These are phyloP conservation scores for Scaptomyza hsui DNA, from an alignment of 1,140 invertebrate species.

Conservation along the genomic window DNA sequence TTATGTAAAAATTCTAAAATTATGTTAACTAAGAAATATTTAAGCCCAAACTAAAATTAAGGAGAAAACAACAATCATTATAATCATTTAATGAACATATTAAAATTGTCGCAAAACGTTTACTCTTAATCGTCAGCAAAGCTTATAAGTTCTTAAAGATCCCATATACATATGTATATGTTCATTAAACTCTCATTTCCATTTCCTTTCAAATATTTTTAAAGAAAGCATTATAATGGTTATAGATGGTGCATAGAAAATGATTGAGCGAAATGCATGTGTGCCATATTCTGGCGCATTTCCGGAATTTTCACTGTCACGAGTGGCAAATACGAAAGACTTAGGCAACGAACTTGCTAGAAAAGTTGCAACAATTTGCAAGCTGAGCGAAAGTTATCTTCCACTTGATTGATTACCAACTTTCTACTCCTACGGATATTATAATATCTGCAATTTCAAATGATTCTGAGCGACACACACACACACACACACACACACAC, in stretches of 20 bases:
- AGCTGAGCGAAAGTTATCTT: constrained; percentile 77
- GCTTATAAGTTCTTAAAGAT: not conserved
- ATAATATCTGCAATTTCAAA: constrained; percentile 77
- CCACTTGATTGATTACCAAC: constrained; percentile 75
- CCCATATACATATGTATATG: no score
- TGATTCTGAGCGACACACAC: constrained; percentile 58
- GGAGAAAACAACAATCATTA: no score
- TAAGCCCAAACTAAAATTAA: no score
- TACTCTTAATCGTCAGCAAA: no score
- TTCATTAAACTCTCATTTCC: not conserved
- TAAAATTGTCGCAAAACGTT: no score
- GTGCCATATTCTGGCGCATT: constrained; percentile 25
- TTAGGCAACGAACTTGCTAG: constrained; percentile 75
- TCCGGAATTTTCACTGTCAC: constrained; percentile 33
- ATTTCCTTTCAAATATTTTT: not conserved
- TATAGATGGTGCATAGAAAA: no score
- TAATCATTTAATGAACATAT: no score
- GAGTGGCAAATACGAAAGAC: constrained; percentile 47
- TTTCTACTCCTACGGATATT: constrained; percentile 74
- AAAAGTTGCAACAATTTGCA: constrained; percentile 55
- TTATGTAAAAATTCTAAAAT: no score
- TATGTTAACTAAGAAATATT: no score
- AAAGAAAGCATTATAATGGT: not conserved
- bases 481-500: not conserved
- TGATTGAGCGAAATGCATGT: constrained; percentile 9